A percentile compares a stretch with the other conserved stretches of the same genome.
phyloP scores from a whole-genome alignment of 2,797 vertebrate species.

The Mycteria americana region DNA sequence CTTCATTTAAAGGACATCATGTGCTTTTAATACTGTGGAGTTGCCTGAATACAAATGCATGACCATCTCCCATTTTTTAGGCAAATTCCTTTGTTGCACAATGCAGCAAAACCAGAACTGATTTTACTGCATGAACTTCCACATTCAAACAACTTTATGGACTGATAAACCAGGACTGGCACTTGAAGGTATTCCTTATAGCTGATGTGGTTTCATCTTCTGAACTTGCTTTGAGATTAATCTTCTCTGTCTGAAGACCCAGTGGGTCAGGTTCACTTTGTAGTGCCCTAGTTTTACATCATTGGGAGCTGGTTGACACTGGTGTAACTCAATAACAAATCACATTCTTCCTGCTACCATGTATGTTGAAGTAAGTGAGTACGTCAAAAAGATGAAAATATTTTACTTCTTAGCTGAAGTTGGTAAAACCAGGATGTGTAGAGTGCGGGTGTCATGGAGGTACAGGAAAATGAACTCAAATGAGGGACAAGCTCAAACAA shows the following conservation, averaged over 20 bases:
- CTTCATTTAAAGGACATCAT: neutral
- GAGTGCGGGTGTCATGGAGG: neutral
- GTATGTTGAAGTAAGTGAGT: neutral
- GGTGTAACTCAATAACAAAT: neutral
- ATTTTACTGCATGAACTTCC: neutral
- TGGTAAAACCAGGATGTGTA: constrained; percentile 56
- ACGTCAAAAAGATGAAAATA: neutral
- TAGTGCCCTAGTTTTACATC: neutral
- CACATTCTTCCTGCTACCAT: neutral
- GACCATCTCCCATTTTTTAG: neutral
- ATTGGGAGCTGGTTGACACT: neutral
- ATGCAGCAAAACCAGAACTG: neutral
- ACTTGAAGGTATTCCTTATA: neutral
- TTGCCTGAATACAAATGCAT: neutral
- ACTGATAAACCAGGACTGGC: neutral
- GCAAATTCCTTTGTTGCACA: neutral
- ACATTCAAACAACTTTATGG: neutral
- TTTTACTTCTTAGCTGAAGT: constrained; percentile 63
- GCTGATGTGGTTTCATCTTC: neutral
- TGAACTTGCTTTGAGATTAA: neutral
- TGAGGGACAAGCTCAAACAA: no score
- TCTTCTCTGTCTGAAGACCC: neutral
- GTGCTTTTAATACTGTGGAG: neutral
- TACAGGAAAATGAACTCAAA: no score
- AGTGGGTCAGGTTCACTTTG: neutral